phyloP scores from a whole-genome alignment of 2,797 vertebrate genomes.

The Graptemys geographica region DNA sequence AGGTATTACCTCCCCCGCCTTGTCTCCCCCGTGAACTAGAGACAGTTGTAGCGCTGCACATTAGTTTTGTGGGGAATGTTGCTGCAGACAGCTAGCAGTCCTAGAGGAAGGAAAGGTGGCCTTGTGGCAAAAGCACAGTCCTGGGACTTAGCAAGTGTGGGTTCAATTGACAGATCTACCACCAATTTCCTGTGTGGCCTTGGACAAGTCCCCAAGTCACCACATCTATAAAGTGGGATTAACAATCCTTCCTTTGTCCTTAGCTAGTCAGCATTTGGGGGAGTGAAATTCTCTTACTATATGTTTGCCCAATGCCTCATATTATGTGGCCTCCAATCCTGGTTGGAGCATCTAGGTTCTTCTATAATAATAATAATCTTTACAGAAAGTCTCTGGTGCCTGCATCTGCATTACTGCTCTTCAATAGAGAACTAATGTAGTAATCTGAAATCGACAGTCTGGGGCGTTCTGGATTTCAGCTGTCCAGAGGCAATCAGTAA shows the following conservation, averaged over 20 bases:
- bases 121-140: background rate
- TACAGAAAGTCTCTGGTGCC: no score
- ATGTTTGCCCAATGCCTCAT: background rate
- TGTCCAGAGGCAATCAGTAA: background rate
- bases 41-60: background rate
- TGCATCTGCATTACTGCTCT: background rate
- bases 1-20: background rate
- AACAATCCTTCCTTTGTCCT: background rate
- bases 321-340: background rate
- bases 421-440: background rate
- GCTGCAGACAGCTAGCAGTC: fast-evolving
- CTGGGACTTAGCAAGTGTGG: background rate
- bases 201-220: fast-evolving
- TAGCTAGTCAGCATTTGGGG: background rate
- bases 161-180: fast-evolving
- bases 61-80: background rate
- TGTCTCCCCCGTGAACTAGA: background rate
- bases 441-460: background rate
- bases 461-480: background rate
- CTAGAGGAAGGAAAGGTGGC: fast-evolving
- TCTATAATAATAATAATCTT: background rate
- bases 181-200: fast-evolving
- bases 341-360: background rate
- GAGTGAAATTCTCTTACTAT: no score
- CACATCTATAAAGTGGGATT: fast-evolving